Percentiles rank a stretch among this genome's conserved stretches.
These are phyloP conservation scores for Diorhabda carinulata DNA, from an alignment of 1,140 invertebrate species.

Conservation along the genomic window DNA sequence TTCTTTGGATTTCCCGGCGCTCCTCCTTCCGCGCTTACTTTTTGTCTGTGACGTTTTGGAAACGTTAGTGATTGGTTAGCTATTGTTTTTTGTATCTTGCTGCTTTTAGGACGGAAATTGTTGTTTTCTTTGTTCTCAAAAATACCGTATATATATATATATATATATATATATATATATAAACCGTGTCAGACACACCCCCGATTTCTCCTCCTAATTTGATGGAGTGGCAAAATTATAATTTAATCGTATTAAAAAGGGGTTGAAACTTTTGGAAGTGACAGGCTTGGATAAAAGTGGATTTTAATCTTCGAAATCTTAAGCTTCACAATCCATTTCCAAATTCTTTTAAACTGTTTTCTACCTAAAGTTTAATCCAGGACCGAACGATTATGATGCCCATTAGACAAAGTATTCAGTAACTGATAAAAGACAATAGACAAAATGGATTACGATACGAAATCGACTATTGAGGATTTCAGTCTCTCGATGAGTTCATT, in stretches of 20 bases:
- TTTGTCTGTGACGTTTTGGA: constrained; percentile 17
- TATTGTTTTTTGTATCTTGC: constrained; percentile 15
- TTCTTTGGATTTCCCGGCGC: constrained; percentile 12
- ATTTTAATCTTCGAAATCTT: constrained; percentile 13
- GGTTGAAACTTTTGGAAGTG: constrained; percentile 13
- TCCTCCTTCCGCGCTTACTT: constrained; percentile 13
- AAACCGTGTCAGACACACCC: neutral
- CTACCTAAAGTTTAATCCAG: constrained; percentile 1
- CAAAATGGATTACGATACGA: too few species aligned
- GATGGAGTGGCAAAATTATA: constrained; percentile 10
- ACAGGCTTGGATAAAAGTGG: constrained; percentile 10
- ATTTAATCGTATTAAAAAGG: constrained; percentile 7
- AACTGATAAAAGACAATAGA: too few species aligned
- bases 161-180: neutral
- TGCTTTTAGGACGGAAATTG: neutral
- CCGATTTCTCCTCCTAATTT: constrained; percentile 1
- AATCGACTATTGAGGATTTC: too few species aligned
- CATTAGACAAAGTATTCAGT: too few species aligned
- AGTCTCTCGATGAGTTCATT: too few species aligned
- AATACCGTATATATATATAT: too few species aligned
- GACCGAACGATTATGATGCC: neutral
- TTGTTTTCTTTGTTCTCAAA: neutral
- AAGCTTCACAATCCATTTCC: constrained; percentile 10
- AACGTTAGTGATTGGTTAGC: constrained; percentile 18
- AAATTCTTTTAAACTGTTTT: constrained; percentile 15